Base-by-base conservation (phyloP, 1,140 invertebrate genomes). In the Monomorium pharaonis region DNA sequence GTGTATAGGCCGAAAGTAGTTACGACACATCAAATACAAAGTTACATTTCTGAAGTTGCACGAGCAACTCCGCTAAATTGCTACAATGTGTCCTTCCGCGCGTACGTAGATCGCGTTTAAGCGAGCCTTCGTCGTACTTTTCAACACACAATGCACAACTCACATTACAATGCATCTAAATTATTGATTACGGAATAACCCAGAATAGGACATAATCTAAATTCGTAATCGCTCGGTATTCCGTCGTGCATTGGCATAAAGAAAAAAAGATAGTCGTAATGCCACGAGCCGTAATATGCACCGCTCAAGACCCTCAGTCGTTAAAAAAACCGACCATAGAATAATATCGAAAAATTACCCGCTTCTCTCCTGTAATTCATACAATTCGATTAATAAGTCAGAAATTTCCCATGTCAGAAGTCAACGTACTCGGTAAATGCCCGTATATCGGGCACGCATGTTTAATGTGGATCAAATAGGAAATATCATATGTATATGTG, bases 151-250 rank as follows among this genome's bases (percentile, higher is more conserved):
- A 67, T 67, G 63, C 21, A 27, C 63, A 44, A 67, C 63, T 47
- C 37, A 33, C 12, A 37, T 24, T 44, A 42, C 62, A 30, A 70
- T 62, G 16, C 30, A 27, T 10, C 80, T 76, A 80, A 83, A 89
- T 89, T 89, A 89, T 89, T 70, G 87, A 89, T 89, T 89, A 74
- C 24, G 63, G 44, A 86, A 60, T 54, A 74, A 70, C 84, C 72
- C 56, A 72, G 76, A 86, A 89, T 86, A 42, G 78, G 30, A 27
- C 27, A 30, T 74, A 49, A 49, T 74, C 47, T 89, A 86, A 89
- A 89, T 89, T 77, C 51, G 80, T 89, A 65, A 89, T 63, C 60
- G 21, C 42, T 74, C 37, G 18, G 54, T 83, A 86, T 83, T 89
- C 63, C 27, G 27, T 44, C 76, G 69, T 47, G 49, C 18, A 65